phyloP scores from a whole-genome alignment of 2,113 vertebrate genomes.

The Mus pahari region DNA sequence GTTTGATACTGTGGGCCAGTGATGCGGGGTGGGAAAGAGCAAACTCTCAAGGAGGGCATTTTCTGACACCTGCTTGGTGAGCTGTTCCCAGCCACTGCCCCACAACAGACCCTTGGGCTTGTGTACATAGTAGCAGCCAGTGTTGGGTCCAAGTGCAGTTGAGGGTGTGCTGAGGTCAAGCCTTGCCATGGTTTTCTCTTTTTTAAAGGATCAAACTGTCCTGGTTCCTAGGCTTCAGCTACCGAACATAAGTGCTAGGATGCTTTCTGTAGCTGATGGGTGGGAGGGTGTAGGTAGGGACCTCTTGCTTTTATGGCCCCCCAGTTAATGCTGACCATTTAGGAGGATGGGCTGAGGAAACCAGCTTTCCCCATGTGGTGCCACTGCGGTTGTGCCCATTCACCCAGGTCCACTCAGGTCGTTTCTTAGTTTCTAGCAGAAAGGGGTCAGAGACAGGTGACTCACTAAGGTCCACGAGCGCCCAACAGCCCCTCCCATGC shows the following conservation, averaged over 20 bases:
- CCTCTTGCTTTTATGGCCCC: not conserved
- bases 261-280: not conserved
- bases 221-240: not conserved
- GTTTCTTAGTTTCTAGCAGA: not conserved
- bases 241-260: not conserved
- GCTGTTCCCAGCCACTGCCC: not conserved
- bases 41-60: not conserved
- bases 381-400: not conserved
- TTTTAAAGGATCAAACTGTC: not conserved
- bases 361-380: not conserved
- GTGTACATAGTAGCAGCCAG: not conserved
- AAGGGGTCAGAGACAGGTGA: slow-evolving; percentile 42
- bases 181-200: not conserved
- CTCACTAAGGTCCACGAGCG: not conserved
- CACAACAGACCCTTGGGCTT: not conserved
- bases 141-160: not conserved
- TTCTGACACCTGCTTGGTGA: not conserved
- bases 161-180: not conserved
- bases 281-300: not conserved
- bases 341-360: not conserved
- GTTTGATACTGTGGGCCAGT: not conserved
- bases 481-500: not conserved
- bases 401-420: not conserved
- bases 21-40: not conserved
- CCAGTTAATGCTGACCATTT: not conserved